Base-by-base conservation (phyloP, 2,113 vertebrate genomes). In the Passer montanus region DNA sequence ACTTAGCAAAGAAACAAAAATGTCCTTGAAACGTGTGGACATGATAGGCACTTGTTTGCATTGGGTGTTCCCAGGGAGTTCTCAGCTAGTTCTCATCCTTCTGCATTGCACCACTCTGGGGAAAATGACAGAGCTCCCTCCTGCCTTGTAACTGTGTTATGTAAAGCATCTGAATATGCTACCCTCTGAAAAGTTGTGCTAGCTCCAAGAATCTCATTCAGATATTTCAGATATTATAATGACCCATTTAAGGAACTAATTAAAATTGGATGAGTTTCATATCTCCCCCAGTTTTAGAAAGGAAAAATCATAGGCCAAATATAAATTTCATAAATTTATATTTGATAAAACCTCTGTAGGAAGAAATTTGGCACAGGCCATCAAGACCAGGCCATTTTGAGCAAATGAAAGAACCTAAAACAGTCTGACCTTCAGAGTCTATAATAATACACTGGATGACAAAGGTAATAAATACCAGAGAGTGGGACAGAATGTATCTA, bases 211-310 rank as follows among this genome's bases (percentile, higher is more conserved):
- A 67, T 39, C 60, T 68, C 68, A 91, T 88, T 93, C 89, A 83
- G 81, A 84, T 84, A 87, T 91, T 90, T 95, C 86, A 89, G 86
- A 92, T 93, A 85, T 73, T 50, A 74, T 87, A 95, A 94, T 89
- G 78, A 84, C 72, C 91, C 74, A 91, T 96, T 97, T 95, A 91
- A 91, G 92, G 69, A 75, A 56, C 72, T 89, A 91, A 93, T 96
- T 96, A 96, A 97, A 92, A 88, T 19, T 90, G 60, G 27, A 95
- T 93, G 82, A 78, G 50, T 83, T 90, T 95, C 75, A 21, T 76
- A 64, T 88, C 70, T 89, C 63, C 20, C 41, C 33, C 22, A 76
- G 58, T 81, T 92, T 91, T 90, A 75, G 90, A 87, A 82, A 93
- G 92, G 82, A 88, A 93, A 93, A 95, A 89, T 85, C 55, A 63